These are phyloP conservation scores for Lepus americanus DNA, from an alignment of 2,113 vertebrate genomes.

Conservation along the genomic window DNA sequence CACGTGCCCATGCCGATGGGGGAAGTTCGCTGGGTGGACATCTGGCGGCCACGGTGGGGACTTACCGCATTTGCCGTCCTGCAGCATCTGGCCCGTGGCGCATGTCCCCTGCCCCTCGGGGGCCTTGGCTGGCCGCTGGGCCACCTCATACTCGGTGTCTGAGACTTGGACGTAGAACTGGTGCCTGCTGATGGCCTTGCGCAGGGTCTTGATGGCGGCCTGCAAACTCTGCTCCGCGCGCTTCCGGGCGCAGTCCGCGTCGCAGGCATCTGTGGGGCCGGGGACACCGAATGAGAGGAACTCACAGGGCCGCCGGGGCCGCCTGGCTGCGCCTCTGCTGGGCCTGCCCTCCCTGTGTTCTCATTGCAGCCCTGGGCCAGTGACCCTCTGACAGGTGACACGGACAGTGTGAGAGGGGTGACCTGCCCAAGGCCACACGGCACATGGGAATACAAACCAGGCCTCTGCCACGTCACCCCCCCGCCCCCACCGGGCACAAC, in stretches of 20 bases:
- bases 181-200: slow-evolving; percentile 96
- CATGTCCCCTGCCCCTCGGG: slow-evolving; percentile 90
- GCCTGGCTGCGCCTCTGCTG: rapidly evolving
- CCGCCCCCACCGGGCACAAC: background rate
- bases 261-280: slow-evolving; percentile 90
- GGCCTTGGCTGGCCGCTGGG: slow-evolving; percentile 91
- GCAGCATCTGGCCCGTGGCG: slow-evolving; percentile 92
- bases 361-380: rapidly evolving
- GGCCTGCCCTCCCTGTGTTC: background rate
- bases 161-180: slow-evolving; percentile 97
- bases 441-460: background rate
- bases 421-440: rapidly evolving
- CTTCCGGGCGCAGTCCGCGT: slow-evolving; percentile 93
- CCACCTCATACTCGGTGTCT: slow-evolving; percentile 95
- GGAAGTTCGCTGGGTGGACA: rapidly evolving
- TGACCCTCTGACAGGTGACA: rapidly evolving
- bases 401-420: background rate
- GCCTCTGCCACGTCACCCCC: background rate
- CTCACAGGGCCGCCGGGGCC: background rate
- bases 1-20: rapidly evolving
- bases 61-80: slow-evolving; percentile 95
- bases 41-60: background rate
- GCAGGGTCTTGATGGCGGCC: slow-evolving; percentile 94
- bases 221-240: slow-evolving; percentile 94
- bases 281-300: background rate